Percentiles rank a stretch among this genome's conserved stretches.
phyloP scores from a whole-genome alignment of 1,140 invertebrate genomes.

The Papilio xuthus region DNA sequence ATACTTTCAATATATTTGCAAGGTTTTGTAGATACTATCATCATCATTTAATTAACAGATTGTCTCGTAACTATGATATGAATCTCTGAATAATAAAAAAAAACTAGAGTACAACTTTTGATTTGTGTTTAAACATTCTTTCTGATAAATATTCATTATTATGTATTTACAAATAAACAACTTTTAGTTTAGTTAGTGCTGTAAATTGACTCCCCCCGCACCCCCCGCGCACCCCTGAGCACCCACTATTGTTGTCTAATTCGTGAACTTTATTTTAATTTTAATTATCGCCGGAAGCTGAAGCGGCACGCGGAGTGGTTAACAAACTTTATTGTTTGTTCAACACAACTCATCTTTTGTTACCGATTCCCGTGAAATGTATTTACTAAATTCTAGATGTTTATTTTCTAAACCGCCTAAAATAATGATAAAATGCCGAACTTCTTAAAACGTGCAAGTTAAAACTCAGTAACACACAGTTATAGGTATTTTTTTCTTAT shows the following conservation, averaged over 20 bases:
- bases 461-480: too few species aligned
- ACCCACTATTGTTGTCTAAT: background rate
- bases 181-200: background rate
- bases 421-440: background rate
- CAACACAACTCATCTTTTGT: background rate
- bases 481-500: too few species aligned
- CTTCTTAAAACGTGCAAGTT: background rate
- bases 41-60: background rate
- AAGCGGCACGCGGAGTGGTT: background rate
- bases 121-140: too few species aligned
- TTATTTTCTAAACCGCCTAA: background rate
- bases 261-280: slow-evolving; percentile 14
- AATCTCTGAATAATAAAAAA: too few species aligned
- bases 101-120: too few species aligned
- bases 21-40: background rate
- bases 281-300: background rate
- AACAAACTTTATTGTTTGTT: slow-evolving; percentile 10
- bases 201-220: background rate
- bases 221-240: background rate
- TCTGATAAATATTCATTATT: background rate
- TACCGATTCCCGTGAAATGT: background rate
- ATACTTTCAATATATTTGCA: background rate
- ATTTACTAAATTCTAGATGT: background rate
- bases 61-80: too few species aligned
- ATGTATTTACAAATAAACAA: background rate